Evolutionary conservation across 2,797 vertebrate genomes (phyloP).

Genomic region (Syndactyla subalaris): DNA sequence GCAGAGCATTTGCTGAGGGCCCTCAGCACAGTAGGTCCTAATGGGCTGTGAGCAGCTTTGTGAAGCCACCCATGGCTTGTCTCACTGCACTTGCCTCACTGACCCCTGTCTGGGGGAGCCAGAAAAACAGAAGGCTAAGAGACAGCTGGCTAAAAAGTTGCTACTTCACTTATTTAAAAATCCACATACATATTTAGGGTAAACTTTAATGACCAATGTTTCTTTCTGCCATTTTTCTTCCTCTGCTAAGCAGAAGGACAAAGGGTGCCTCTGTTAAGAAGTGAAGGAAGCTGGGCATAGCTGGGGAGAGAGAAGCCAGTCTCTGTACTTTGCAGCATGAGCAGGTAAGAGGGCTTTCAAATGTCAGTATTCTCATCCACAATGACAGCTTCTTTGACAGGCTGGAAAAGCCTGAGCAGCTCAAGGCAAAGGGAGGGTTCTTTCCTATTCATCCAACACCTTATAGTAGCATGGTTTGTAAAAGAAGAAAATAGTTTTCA

Average conservation of each 20-base stretch:
- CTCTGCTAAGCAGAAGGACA: not conserved
- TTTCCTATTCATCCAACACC: not conserved
- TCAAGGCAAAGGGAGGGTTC: not conserved
- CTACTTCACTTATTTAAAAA: not conserved
- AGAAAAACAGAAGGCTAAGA: not conserved
- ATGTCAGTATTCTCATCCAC: not conserved
- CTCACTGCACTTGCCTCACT: not conserved
- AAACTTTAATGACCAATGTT: not conserved
- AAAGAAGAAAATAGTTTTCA: not conserved
- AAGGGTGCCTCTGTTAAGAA: not conserved
- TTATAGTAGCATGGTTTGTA: not conserved
- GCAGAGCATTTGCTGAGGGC: not conserved
- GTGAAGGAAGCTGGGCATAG: not conserved
- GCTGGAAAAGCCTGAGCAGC: not conserved
- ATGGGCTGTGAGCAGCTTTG: not conserved
- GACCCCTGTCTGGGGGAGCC: not conserved
- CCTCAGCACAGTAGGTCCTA: rapidly evolving
- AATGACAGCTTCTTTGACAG: not conserved
- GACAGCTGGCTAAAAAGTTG: not conserved
- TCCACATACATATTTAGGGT: not conserved
- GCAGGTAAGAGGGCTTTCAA: not conserved
- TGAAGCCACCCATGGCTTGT: rapidly evolving
- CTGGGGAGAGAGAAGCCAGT: not conserved
- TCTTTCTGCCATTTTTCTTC: not conserved
- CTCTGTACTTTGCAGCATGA: not conserved